Conservation (phyloP, 2,113 vertebrate genomes). For the Galemys pyrenaicus region DNA sequence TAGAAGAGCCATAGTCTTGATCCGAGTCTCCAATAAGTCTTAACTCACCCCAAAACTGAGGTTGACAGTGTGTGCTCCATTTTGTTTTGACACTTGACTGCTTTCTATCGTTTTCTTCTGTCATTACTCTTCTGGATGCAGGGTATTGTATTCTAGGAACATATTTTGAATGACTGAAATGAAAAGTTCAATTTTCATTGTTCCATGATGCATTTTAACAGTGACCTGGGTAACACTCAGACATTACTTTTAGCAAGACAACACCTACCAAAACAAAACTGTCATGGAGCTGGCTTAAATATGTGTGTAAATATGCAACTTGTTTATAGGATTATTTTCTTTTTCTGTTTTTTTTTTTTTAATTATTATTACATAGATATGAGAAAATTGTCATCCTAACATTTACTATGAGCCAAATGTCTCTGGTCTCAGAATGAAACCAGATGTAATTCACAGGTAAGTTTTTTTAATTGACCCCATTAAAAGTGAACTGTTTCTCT, state of each 20-base stretch:
- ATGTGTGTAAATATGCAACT: not conserved
- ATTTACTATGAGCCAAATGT: not conserved
- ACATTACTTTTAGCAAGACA: conserved; percentile 24
- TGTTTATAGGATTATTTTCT: conserved; percentile 35
- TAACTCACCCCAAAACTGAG: not conserved
- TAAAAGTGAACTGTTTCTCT: not conserved
- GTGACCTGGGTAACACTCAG: conserved; percentile 20
- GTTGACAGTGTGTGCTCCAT: not conserved
- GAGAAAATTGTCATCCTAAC: conserved; percentile 18
- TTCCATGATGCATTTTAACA: conserved; percentile 49
- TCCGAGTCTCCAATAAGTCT: not conserved
- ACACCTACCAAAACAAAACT: conserved; percentile 36
- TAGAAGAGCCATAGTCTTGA: not conserved
- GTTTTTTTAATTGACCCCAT: not conserved
- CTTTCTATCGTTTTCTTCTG: not conserved
- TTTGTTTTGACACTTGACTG: not conserved
- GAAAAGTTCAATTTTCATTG: conserved; percentile 31
- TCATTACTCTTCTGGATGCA: not conserved
- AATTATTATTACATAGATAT: not conserved
- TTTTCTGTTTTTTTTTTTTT: not conserved
- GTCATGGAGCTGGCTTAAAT: conserved; percentile 40
- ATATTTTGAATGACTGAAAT: not conserved
- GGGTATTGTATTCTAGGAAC: not conserved
- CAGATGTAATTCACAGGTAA: conserved; percentile 23
- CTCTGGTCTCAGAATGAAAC: not conserved